phyloP scores from a whole-genome alignment of 2,797 vertebrate genomes.

The Novumbra hubbsi region DNA sequence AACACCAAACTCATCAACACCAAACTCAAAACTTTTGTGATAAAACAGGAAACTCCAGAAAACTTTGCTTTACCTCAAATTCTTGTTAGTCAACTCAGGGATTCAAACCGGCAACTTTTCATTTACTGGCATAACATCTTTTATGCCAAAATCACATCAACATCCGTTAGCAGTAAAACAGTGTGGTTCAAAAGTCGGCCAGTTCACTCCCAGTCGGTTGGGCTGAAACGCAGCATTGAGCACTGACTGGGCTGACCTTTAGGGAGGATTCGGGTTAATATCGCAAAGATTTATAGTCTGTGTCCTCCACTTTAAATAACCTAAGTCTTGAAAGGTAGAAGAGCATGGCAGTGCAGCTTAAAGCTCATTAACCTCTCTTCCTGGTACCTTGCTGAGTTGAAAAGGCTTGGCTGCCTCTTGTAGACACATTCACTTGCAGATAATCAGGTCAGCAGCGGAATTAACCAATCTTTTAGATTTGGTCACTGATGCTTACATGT shows the following conservation, averaged over 20 bases:
- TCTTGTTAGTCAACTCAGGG: no score
- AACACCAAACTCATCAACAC: neutral
- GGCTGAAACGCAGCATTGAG: neutral
- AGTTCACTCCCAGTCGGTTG: constrained; percentile 49
- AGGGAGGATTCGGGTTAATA: constrained; percentile 24
- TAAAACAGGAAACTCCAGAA: no score
- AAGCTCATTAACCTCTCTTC: constrained; percentile 6
- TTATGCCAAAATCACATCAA: constrained; percentile 32
- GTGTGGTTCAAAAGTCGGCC: neutral
- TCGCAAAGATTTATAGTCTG: constrained; percentile 45
- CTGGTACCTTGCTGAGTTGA: constrained; percentile 17
- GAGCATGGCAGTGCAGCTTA: constrained; percentile 3
- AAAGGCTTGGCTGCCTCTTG: constrained; percentile 59
- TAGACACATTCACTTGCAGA: constrained; percentile 74
- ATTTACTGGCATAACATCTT: no score
- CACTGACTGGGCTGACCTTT: neutral
- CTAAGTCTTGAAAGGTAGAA: constrained; percentile 1
- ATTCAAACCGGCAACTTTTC: no score
- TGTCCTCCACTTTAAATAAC: constrained; percentile 1
- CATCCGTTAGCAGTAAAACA: constrained; percentile 36
- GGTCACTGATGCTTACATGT: constrained; percentile 79
- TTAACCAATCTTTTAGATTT: constrained; percentile 81
- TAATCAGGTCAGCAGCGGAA: constrained; percentile 81
- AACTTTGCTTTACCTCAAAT: no score
- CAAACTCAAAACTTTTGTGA: neutral